These are phyloP conservation scores for Rallus crepitans DNA, from an alignment of 2,797 vertebrate genomes.

Conservation along the genomic window DNA sequence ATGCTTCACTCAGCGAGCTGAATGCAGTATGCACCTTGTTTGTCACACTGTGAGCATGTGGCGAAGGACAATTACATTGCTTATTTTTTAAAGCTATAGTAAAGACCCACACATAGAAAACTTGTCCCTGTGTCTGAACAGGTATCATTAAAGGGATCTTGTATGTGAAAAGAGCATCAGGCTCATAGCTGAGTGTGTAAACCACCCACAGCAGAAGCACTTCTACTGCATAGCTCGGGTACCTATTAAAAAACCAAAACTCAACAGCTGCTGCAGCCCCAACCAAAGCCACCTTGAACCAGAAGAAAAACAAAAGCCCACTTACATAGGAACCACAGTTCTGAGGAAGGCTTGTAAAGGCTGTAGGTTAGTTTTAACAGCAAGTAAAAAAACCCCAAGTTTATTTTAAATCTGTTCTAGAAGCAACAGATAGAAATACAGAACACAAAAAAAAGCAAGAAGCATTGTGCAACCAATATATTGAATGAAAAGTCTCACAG, in stretches of 20 bases:
- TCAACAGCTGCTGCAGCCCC: neutral
- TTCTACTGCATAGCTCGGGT: neutral
- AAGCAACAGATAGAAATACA: neutral
- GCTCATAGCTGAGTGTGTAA: neutral
- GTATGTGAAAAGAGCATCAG: neutral
- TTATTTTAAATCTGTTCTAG: neutral
- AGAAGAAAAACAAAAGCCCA: neutral
- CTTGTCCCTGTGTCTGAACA: neutral
- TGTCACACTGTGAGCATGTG: neutral
- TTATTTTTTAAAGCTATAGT: no score
- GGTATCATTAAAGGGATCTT: neutral
- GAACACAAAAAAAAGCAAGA: neutral
- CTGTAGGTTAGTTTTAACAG: neutral
- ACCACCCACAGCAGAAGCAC: neutral
- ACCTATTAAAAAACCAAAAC: neutral
- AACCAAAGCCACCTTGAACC: neutral
- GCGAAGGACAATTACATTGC: neutral
- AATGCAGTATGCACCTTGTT: neutral
- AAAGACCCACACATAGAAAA: neutral
- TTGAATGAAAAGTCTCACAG: neutral
- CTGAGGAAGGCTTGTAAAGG: neutral
- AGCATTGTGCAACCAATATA: neutral
- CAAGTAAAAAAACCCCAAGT: neutral
- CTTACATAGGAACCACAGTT: neutral
- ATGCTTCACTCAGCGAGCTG: neutral